Percentiles rank a stretch among this genome's conserved stretches.
These are phyloP conservation scores for Zophobas atratus DNA, from an alignment of 1,140 invertebrate genomes.

Conservation along the genomic window DNA sequence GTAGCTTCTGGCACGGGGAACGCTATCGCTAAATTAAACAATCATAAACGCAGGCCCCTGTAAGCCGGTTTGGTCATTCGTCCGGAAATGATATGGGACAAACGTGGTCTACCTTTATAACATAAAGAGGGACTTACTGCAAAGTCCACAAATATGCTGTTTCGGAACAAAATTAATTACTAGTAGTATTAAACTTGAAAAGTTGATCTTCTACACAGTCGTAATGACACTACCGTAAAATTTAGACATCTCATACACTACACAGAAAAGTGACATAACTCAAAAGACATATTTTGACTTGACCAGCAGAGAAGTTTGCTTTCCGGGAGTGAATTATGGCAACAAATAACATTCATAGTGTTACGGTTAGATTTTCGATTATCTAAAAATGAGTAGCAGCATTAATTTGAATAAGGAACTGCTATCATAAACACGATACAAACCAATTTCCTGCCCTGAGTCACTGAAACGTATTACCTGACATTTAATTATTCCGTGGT, in stretches of 20 bases:
- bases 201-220: neutral
- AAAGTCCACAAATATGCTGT: slow-evolving; percentile 17
- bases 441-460: slow-evolving; percentile 34
- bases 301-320: too few relatives aligned
- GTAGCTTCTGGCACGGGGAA: slow-evolving; percentile 33
- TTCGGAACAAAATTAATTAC: slow-evolving; percentile 20
- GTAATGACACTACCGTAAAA: neutral
- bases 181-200: neutral
- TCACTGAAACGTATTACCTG: slow-evolving; percentile 41
- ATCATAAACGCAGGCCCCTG: slow-evolving; percentile 50
- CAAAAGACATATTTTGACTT: too few relatives aligned
- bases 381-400: slow-evolving; percentile 19
- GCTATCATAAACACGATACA: slow-evolving; percentile 43
- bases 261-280: too few relatives aligned
- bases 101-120: slow-evolving; percentile 17
- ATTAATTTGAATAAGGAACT: slow-evolving; percentile 39
- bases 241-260: too few relatives aligned
- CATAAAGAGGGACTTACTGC: neutral
- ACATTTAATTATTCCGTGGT: slow-evolving; percentile 39
- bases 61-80: slow-evolving; percentile 49
- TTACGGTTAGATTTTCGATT: neutral
- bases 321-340: too few relatives aligned
- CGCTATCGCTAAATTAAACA: slow-evolving; percentile 55
- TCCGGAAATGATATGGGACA: slow-evolving; percentile 44
- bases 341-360: too few relatives aligned